These are phyloP conservation scores for Nephrocerus scutellatus DNA, from an alignment of 2,888 invertebrate genomes.

Conservation along the genomic window DNA sequence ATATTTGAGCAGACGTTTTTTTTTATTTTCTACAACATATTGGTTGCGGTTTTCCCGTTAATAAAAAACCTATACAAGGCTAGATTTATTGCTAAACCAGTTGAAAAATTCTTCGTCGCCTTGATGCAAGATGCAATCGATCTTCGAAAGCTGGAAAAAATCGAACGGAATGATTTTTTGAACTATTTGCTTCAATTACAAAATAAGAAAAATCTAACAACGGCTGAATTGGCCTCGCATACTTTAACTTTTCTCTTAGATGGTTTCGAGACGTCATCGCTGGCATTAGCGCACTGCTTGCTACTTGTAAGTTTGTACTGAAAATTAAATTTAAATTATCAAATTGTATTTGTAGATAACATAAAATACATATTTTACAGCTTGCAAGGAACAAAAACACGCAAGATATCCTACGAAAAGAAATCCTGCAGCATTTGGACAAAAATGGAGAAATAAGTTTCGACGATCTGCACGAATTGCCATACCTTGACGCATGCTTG, in stretches of 20 bases:
- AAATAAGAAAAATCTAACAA: slow-evolving; percentile 31
- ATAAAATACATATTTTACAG: slow-evolving; percentile 7
- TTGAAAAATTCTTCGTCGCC: slow-evolving; percentile 49
- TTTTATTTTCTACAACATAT: slow-evolving; percentile 24
- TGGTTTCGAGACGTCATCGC: slow-evolving; percentile 43
- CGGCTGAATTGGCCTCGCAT: slow-evolving; percentile 29
- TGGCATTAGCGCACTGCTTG: slow-evolving; percentile 31
- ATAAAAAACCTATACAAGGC: slow-evolving; percentile 28
- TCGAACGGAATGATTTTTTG: slow-evolving; percentile 38
- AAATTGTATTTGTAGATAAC: not conserved
- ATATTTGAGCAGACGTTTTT: slow-evolving; percentile 33
- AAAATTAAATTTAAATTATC: not conserved
- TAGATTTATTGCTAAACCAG: slow-evolving; percentile 48
- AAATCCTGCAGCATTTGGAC: slow-evolving; percentile 26
- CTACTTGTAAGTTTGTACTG: slow-evolving; percentile 28
- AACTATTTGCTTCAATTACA: slow-evolving; percentile 38
- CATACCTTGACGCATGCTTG: slow-evolving; percentile 40
- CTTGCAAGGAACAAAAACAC: slow-evolving; percentile 29
- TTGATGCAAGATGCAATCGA: slow-evolving; percentile 33
- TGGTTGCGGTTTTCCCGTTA: slow-evolving; percentile 31
- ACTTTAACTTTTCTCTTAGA: slow-evolving; percentile 43
- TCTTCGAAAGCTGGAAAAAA: slow-evolving; percentile 25
- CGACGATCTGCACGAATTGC: slow-evolving; percentile 35
- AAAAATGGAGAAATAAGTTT: slow-evolving; percentile 28
- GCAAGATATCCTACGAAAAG: slow-evolving; percentile 34